Evolutionary conservation across 2,113 vertebrate species (phyloP).

Genomic region (Cavia aperea): DNA sequence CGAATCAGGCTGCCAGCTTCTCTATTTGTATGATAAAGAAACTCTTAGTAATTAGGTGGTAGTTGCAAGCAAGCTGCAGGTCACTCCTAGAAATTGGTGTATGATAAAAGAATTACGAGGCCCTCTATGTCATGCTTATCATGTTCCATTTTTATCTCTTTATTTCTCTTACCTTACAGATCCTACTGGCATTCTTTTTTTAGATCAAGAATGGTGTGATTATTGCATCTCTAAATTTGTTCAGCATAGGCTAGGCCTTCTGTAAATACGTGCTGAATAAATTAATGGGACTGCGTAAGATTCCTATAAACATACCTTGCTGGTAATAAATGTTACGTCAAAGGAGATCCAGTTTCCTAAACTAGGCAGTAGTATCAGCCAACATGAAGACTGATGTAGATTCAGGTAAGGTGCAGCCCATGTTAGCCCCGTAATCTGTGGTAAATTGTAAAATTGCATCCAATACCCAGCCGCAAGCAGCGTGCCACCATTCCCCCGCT

Average conservation of each 20-base stretch:
- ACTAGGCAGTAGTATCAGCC: neutral
- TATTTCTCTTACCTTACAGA: neutral
- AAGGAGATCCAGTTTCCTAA: neutral
- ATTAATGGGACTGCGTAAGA: neutral
- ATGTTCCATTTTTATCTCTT: neutral
- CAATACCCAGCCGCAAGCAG: neutral
- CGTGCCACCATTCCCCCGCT: neutral
- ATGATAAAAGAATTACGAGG: neutral
- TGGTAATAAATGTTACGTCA: neutral
- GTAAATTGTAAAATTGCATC: neutral
- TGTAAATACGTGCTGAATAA: neutral
- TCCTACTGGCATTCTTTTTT: neutral
- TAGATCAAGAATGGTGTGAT: neutral
- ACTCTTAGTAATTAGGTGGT: neutral
- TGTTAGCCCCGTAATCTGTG: neutral
- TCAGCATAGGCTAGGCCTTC: neutral
- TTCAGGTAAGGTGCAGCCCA: neutral
- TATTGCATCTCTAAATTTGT: neutral
- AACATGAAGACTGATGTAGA: neutral
- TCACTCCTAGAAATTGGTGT: neutral
- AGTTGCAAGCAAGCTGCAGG: neutral
- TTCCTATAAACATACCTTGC: neutral
- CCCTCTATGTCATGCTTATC: neutral
- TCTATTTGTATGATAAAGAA: neutral
- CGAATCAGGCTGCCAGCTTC: neutral